Evolutionary conservation across 2,113 vertebrate species (phyloP), one percentile per base, ranked within the genome.

Genomic region (Grus americana): DNA sequence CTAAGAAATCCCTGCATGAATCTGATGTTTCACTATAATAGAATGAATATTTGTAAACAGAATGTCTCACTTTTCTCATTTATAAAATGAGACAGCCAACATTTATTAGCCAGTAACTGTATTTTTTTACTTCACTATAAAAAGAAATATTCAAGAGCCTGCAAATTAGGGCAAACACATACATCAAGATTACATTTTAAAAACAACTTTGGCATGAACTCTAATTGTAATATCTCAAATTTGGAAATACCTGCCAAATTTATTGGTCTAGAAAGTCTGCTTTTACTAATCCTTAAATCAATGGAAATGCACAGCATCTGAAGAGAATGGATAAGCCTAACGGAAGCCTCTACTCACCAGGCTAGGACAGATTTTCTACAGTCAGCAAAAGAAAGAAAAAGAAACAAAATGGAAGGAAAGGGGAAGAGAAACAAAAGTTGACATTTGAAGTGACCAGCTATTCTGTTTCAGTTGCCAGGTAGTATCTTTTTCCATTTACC

Each of bases 301-400:
- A 94, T 97, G 98, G 98, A 99, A 99, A 99, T 98, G 98, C 98
- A 98, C 97, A 97, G 96, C 92, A 93, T 97, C 92, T 97, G 96
- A 97, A 95, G 75, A 94, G 95, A 93, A 94, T 81, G 90, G 91
- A 91, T 88, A 73, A 96, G 95, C 97, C 98, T 97, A 88, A 97
- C 34, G 86, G 92, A 97, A 97, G 93, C 90, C 91, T 95, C 94
- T 98, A 99, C 99, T 99, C 99, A 99, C 99, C 99, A 98, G 95
- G 75, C 98, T 99, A 99, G 98, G 98, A 98, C 98, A 98, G 97
- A 99, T 99, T 99, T 99, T 99, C 99, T 99, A 99, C 86, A 98
- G 98, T 97, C 98, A 98, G 98, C 98, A 98, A 98, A 95, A 95
- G 97, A 95, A 98, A 90, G 66, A 96, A 98, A 97, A 98, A 78